Evolutionary conservation across 2,113 vertebrate genomes (phyloP), one percentile per base, ranked within the genome.

Genomic region (Mixornis gularis): DNA sequence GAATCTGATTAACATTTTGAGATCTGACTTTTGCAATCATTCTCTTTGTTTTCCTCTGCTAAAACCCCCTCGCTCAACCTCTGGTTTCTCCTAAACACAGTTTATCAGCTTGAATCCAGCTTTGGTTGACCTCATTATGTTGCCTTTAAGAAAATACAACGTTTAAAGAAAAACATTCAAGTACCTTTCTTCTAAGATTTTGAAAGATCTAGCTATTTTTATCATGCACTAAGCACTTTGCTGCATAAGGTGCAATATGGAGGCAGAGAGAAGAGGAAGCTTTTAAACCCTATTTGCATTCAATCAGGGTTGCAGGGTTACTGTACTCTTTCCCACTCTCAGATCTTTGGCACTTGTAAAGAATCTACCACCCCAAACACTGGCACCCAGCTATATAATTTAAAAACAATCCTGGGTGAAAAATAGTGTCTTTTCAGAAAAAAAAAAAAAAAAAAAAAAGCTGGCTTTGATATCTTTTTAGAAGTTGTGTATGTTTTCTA

Each of bases 1-100:
- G 97, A 97, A 97, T 98, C 97, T 97, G 97, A 98, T 98, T 97
- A 97, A 97, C 97, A 97, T 97, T 97, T 97, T 97, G 97, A 96
- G 96, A 95, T 97, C 96, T 96, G 97, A 97, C 91, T 97, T 97
- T 94, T 87, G 97, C 95, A 97, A 96, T 96, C 94, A 86, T 95
- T 95, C 91, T 97, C 97, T 98, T 97, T 97, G 97, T 97, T 97
- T 94, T 91, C 77, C 65, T 95, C 92, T 82, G 53, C 83, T 79
- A 83, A 94, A 94, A 55, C 55, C 92, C 77, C 66, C 89, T 85
- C 3, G 1, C 34, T 92, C 80, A 91, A 95, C 92, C 95, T 93
- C 91, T 91, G 72, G 26, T 86, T 94, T 95, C 76, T 95, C 85
- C 69, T 84, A 92, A 95, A 89, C 92, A 86, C 71, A 36, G 95